A percentile compares a stretch with the other conserved stretches of the same genome.
Conservation (phyloP, 2,888 invertebrate species). For the Hirtodrosophila trivittata region DNA sequence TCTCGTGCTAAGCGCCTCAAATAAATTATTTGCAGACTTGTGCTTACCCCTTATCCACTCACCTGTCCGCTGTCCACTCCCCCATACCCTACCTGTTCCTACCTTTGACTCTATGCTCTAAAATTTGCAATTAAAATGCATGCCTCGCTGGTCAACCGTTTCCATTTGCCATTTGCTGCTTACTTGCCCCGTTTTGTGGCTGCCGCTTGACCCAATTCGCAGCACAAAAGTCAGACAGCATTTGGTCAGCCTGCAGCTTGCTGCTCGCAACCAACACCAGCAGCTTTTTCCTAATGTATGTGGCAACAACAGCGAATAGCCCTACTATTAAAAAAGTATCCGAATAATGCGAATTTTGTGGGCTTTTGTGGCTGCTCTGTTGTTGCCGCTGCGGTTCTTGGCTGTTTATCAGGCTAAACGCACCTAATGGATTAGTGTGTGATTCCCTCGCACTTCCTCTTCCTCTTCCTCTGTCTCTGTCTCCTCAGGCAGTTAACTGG, state of each 20-base stretch:
- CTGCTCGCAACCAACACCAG: constrained; percentile 1
- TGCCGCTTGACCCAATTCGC: constrained; percentile 65
- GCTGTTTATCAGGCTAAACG: constrained; percentile 66
- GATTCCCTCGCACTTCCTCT: background rate
- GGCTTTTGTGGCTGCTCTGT: constrained; percentile 52
- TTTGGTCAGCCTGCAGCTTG: constrained; percentile 46
- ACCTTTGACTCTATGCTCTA: constrained; percentile 12
- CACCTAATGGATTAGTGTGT: constrained; percentile 61
- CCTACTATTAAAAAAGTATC: constrained; percentile 13
- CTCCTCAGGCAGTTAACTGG: constrained; percentile 13
- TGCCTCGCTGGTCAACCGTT: constrained; percentile 47
- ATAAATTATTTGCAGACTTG: constrained; percentile 75
- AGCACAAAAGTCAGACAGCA: constrained; percentile 56
- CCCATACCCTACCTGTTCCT: constrained; percentile 7
- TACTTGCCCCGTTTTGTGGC: constrained; percentile 53
- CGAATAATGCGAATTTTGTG: constrained; percentile 50
- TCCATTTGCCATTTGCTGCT: constrained; percentile 30
- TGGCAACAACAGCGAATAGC: constrained; percentile 5
- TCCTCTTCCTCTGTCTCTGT: background rate
- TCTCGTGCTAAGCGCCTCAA: constrained; percentile 74
- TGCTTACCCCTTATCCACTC: constrained; percentile 6
- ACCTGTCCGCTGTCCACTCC: background rate
- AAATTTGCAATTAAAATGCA: constrained; percentile 80
- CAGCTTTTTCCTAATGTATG: constrained; percentile 56
- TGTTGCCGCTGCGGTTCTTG: constrained; percentile 57